Percentiles rank a stretch among this genome's conserved stretches.
phyloP scores from a whole-genome alignment of 2,797 vertebrate species.

The Gobio occitaniae region DNA sequence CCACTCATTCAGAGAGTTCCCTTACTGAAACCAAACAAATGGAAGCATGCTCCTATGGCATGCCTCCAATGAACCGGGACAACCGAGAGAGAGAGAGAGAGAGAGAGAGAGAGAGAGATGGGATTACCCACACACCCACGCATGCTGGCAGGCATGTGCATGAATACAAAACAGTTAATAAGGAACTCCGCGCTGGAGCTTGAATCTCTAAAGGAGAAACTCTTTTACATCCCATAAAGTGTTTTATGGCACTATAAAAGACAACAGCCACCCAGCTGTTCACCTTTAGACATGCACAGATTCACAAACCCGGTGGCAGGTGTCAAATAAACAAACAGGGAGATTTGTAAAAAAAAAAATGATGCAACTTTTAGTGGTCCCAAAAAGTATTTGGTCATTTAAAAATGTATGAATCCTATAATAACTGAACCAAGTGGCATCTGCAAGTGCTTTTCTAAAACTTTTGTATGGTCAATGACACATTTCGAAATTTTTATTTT shows the following conservation, averaged over 20 bases:
- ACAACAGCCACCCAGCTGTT: background rate
- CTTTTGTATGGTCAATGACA: background rate
- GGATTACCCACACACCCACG: constrained; percentile 34
- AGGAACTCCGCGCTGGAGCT: background rate
- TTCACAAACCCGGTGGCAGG: background rate
- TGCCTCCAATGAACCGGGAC: background rate
- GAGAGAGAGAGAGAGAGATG: background rate
- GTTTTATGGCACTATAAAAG: constrained; percentile 13
- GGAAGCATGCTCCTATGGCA: background rate
- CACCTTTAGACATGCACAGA: background rate
- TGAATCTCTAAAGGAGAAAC: background rate
- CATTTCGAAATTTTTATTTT: too few relatives aligned
- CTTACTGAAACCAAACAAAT: constrained; percentile 47
- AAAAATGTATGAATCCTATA: background rate
- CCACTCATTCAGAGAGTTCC: constrained; percentile 50
- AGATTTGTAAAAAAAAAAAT: background rate
- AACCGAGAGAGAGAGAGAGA: background rate
- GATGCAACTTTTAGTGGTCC: background rate
- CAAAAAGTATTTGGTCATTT: background rate
- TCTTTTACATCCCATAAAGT: background rate
- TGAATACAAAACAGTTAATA: background rate
- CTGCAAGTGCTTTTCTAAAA: background rate
- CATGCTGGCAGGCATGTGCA: background rate
- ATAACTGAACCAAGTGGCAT: background rate
- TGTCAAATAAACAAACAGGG: background rate